Percentiles rank a stretch among this genome's conserved stretches.
These are phyloP conservation scores for Phaetusa simplex DNA, from an alignment of 2,113 vertebrate genomes.

Conservation along the genomic window DNA sequence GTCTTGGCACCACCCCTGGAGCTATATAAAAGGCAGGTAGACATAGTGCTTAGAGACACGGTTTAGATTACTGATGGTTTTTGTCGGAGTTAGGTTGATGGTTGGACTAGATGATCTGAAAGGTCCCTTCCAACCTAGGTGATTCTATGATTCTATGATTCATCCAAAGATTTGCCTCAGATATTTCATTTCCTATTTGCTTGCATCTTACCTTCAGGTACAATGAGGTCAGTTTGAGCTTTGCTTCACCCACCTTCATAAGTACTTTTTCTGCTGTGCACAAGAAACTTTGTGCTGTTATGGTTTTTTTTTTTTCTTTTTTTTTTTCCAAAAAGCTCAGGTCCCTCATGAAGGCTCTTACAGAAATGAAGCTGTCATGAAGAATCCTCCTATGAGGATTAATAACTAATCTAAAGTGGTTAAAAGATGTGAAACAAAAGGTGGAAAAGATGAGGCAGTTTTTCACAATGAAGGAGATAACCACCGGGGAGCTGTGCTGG, in stretches of 20 bases:
- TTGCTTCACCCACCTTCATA: neutral
- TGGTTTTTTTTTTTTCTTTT: no score
- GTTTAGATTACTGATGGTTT: no score
- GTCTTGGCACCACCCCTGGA: neutral
- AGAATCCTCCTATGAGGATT: neutral
- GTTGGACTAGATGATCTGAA: no score
- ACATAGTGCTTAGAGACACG: no score
- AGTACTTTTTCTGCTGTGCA: neutral
- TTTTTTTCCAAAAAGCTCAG: neutral
- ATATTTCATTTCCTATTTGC: neutral
- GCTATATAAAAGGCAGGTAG: no score
- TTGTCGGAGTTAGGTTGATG: no score
- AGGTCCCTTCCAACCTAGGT: no score
- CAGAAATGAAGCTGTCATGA: neutral
- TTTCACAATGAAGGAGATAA: neutral
- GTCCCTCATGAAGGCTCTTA: neutral
- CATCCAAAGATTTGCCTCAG: neutral
- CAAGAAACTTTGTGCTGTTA: neutral
- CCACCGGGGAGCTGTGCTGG: neutral
- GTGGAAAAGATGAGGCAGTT: neutral
- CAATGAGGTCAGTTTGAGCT: neutral
- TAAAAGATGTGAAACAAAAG: slow-evolving; percentile 5
- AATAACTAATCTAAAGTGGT: neutral
- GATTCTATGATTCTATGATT: neutral
- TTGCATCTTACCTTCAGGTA: neutral